phyloP scores from a whole-genome alignment of 2,888 invertebrate genomes.

The Theodoxus fluviatilis region DNA sequence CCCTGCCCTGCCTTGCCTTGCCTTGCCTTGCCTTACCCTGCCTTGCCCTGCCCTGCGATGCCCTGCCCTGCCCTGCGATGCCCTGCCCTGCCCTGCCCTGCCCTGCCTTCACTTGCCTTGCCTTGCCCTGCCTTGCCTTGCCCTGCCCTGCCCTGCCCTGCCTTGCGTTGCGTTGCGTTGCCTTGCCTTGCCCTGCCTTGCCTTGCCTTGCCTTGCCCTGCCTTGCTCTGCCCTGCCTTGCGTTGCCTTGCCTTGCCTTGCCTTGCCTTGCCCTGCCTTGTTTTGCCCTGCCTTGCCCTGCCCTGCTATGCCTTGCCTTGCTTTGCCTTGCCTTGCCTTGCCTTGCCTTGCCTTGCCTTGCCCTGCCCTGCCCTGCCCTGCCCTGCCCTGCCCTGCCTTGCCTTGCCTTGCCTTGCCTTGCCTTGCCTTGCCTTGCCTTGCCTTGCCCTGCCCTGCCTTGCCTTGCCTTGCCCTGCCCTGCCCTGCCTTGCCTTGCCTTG shows the following conservation, averaged over 20 bases:
- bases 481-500: background rate
- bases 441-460: background rate
- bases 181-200: constrained; percentile 6
- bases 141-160: too few relatives aligned
- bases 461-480: background rate
- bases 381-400: background rate
- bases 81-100: too few relatives aligned
- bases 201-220: constrained; percentile 6
- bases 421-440: background rate
- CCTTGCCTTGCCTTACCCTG: too few relatives aligned
- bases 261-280: background rate
- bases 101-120: too few relatives aligned
- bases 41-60: too few relatives aligned
- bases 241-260: background rate
- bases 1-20: too few relatives aligned
- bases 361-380: background rate
- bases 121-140: too few relatives aligned
- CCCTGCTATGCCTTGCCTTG: background rate
- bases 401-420: background rate
- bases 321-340: background rate
- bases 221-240: background rate
- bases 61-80: too few relatives aligned
- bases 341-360: constrained; percentile 9
- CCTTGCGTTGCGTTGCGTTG: background rate
- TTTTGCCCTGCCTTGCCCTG: constrained; percentile 6